A percentile compares a stretch with the other conserved stretches of the same genome.
phyloP scores from a whole-genome alignment of 2,888 invertebrate genomes.

The Subacronicta megacephala region DNA sequence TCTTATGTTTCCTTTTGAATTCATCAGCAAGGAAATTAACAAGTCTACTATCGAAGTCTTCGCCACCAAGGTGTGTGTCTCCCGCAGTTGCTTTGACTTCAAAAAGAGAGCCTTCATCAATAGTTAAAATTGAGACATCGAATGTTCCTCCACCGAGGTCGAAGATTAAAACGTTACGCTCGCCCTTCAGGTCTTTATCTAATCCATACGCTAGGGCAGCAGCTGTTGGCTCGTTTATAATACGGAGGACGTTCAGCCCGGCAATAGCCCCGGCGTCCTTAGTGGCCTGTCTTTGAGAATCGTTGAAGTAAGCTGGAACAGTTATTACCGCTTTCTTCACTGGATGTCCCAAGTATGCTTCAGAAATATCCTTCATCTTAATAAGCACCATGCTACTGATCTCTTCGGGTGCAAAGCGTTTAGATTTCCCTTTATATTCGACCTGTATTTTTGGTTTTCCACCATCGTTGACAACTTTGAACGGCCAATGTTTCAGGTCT shows the following conservation, averaged over 20 bases:
- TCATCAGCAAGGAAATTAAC: slow-evolving; percentile 92
- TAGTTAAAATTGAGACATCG: slow-evolving; percentile 95
- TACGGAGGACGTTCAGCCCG: slow-evolving; percentile 94
- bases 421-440: slow-evolving; percentile 90
- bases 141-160: slow-evolving; percentile 92
- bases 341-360: slow-evolving; percentile 91
- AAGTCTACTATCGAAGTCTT: slow-evolving; percentile 91
- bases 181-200: slow-evolving; percentile 91
- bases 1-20: slow-evolving; percentile 92
- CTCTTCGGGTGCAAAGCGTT: slow-evolving; percentile 92
- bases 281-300: slow-evolving; percentile 93
- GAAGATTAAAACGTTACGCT: slow-evolving; percentile 91
- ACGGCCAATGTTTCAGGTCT: slow-evolving; percentile 96
- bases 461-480: slow-evolving; percentile 91
- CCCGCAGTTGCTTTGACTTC: slow-evolving; percentile 96
- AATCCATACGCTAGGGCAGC: slow-evolving; percentile 93
- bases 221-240: slow-evolving; percentile 95
- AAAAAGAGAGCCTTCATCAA: slow-evolving; percentile 93
- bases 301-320: slow-evolving; percentile 94
- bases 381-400: slow-evolving; percentile 92
- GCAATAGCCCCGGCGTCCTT: slow-evolving; percentile 94
- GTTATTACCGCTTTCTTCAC: slow-evolving; percentile 93
- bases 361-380: slow-evolving; percentile 91
- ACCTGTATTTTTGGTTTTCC: slow-evolving; percentile 92
- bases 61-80: slow-evolving; percentile 96